These are phyloP conservation scores for Lithophane leautieri DNA, from an alignment of 2,888 invertebrate species.

Conservation along the genomic window DNA sequence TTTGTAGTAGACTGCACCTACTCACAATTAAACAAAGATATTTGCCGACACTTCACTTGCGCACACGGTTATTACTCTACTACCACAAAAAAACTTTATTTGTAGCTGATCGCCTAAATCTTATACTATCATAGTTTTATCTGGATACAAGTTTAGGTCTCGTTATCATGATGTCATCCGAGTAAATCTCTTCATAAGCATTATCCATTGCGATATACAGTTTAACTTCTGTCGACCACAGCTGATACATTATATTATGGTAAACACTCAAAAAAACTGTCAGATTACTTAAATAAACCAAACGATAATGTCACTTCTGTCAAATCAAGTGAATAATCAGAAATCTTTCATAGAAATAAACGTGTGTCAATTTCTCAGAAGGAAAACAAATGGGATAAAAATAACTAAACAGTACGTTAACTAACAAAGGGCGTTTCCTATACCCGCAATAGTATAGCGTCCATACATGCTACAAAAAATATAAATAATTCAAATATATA, in stretches of 20 bases:
- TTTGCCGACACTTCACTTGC: constrained; percentile 2
- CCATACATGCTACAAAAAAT: too few relatives aligned
- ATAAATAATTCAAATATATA: too few relatives aligned
- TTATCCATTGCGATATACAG: background rate
- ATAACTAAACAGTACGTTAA: too few relatives aligned
- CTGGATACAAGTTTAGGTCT: background rate
- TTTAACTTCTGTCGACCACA: background rate
- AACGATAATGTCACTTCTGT: constrained; percentile 27
- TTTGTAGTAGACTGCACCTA: background rate
- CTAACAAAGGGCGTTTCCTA: too few relatives aligned
- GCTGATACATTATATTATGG: constrained; percentile 4
- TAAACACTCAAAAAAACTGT: constrained; percentile 15
- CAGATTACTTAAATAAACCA: constrained; percentile 14
- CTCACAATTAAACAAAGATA: background rate
- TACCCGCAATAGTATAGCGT: too few relatives aligned
- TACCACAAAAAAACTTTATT: background rate
- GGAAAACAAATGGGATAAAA: background rate
- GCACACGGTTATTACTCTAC: background rate
- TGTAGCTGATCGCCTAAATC: background rate
- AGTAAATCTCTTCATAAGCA: background rate
- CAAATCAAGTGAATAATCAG: constrained; percentile 3
- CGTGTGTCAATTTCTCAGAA: background rate
- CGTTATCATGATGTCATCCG: background rate
- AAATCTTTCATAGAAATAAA: constrained; percentile 4
- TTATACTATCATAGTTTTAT: constrained; percentile 14